phyloP scores from a whole-genome alignment of 2,113 vertebrate genomes.

The Delphinapterus leucas region DNA sequence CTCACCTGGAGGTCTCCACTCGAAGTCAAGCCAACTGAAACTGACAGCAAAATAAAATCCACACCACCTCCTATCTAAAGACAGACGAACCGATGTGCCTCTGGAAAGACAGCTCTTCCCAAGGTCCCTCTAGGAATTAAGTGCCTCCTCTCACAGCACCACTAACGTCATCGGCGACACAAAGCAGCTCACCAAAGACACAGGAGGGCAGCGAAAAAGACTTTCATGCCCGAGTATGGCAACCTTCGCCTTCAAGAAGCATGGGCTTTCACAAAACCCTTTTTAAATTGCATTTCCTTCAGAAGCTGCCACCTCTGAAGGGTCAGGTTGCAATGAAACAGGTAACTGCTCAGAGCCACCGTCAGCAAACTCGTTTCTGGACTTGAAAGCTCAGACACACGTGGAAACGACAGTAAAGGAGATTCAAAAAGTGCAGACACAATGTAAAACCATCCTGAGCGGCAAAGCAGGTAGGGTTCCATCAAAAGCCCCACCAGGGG shows the following conservation, averaged over 20 bases:
- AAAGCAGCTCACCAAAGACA: not conserved
- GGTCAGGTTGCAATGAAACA: not conserved
- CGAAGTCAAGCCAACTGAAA: not conserved
- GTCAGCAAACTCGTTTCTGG: not conserved
- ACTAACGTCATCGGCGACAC: not conserved
- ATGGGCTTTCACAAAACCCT: not conserved
- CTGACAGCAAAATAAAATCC: not conserved
- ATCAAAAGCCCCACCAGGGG: not conserved
- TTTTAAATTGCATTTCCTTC: not conserved
- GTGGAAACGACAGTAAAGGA: not conserved
- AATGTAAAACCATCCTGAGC: not conserved
- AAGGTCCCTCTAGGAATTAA: not conserved
- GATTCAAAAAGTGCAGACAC: not conserved
- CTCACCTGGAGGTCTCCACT: not conserved
- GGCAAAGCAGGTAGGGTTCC: not conserved
- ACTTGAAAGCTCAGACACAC: not conserved
- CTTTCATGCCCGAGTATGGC: not conserved
- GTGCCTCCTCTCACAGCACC: not conserved
- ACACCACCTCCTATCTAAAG: not conserved
- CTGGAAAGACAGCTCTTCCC: not conserved
- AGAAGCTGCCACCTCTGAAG: not conserved
- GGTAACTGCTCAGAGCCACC: not conserved
- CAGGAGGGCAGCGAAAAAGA: not conserved
- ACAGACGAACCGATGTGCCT: not conserved
- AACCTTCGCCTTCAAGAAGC: not conserved